Evolutionary conservation across 2,797 vertebrate genomes (phyloP), one percentile per base, ranked within the genome.

Genomic region (Microctenopoma steveboyesi): DNA sequence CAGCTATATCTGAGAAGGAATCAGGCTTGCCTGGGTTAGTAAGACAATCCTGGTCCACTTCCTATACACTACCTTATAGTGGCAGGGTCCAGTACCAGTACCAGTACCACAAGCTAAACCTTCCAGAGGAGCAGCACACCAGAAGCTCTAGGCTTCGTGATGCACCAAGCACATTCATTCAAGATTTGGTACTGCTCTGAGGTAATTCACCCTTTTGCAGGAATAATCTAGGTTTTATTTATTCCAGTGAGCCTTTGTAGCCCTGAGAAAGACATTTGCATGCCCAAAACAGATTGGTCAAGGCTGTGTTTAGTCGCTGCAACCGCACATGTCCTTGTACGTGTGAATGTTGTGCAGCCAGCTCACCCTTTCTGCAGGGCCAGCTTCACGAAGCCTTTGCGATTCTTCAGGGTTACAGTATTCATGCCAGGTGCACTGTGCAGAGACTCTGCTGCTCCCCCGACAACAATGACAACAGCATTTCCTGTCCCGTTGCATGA

Each of bases 371-470:
- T 95, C 68, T 89, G 87, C 1, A 99, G 88, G 1, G 98, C 98
- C 79, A 98, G 89, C 67, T 82, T 97, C 64, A 99, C 94, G 58
- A 99, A 99, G 64, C 97, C 98, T 85, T 98, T 99, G 37, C 98
- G 93, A 49, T 95, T 95, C 82, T 91, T 96, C 77, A 99, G 83
- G 0, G 94, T 97, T 80, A 99, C 96, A 0, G 91, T 91, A 46
- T 98, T 97, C 82, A 92, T 94, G 72, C 97, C 98, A 0, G 96
- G 95, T 0, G 82, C 90, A 56, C 96, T 96, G 61, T 98, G 92
- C 76, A 99, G 92, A 50, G 98, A 99, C 84, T 99, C 98, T 0
- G 98, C 97, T 0, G 98, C 97, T 0, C 98, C 98, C 13, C 98
- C 97, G 0, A 99, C 94, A 0, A 97, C 98, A 0, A 99, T 99